phyloP scores from a whole-genome alignment of 2,888 invertebrate genomes.

The Mythimna lalbum region DNA sequence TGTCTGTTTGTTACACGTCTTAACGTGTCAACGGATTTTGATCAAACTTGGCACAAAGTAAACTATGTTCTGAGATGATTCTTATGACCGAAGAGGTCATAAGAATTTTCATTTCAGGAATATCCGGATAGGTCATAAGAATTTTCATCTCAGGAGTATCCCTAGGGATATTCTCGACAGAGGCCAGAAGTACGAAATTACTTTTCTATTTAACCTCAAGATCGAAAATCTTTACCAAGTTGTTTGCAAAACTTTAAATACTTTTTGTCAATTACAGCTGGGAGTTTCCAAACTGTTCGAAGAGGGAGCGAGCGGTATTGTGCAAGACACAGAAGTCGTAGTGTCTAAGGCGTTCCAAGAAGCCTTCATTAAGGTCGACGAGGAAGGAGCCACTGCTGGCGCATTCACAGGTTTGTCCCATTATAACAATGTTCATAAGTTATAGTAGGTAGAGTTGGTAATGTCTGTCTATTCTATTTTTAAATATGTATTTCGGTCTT shows the following conservation, averaged over 20 bases:
- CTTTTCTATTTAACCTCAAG: not conserved
- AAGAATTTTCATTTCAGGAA: too few relatives aligned
- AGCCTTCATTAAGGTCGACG: slow-evolving; percentile 95
- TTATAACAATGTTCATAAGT: not conserved
- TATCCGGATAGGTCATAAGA: too few relatives aligned
- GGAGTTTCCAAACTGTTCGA: slow-evolving; percentile 74
- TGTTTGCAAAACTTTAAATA: not conserved
- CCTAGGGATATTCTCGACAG: too few relatives aligned
- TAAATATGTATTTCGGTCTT: not conserved
- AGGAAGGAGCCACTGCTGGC: slow-evolving; percentile 95
- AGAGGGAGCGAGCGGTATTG: slow-evolving; percentile 69
- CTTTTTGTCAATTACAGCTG: slow-evolving; percentile 61
- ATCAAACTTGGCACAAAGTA: too few relatives aligned
- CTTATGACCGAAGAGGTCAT: too few relatives aligned
- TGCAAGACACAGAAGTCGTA: slow-evolving; percentile 69
- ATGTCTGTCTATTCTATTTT: not conserved
- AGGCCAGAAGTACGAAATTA: not conserved
- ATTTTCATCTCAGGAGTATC: too few relatives aligned
- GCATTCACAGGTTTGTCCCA: slow-evolving; percentile 92
- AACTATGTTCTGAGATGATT: too few relatives aligned
- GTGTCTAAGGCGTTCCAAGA: slow-evolving; percentile 94
- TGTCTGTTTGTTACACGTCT: too few relatives aligned
- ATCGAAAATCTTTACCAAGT: not conserved
- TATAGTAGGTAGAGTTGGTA: not conserved
- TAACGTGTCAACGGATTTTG: too few relatives aligned